These are phyloP conservation scores for Lepisosteus oculatus DNA, from an alignment of 2,113 vertebrate species.

Conservation along the genomic window DNA sequence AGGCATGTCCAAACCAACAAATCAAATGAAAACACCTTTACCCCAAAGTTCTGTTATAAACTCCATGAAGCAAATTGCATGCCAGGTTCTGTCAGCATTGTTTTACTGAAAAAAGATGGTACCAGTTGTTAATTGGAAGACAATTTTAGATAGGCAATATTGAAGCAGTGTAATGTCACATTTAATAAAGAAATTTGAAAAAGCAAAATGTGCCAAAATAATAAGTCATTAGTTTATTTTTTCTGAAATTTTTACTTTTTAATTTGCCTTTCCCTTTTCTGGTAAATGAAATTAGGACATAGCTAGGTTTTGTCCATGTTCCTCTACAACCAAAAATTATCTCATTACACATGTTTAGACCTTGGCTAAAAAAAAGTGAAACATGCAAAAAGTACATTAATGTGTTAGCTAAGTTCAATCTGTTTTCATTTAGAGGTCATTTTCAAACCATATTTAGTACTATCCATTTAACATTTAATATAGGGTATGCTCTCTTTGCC, in stretches of 20 bases:
- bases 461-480: constrained; percentile 19
- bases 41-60: no score
- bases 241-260: constrained; percentile 24
- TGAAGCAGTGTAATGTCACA: constrained; percentile 36
- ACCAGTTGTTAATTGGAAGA: no score
- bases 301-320: no score
- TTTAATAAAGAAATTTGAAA: constrained; percentile 37
- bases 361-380: constrained; percentile 15
- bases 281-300: neutral
- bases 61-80: no score
- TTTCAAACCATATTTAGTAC: constrained; percentile 18
- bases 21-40: no score
- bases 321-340: constrained; percentile 6
- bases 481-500: neutral
- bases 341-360: constrained; percentile 11
- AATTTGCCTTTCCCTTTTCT: constrained; percentile 37
- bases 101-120: no score
- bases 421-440: constrained; percentile 8
- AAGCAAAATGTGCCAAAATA: constrained; percentile 31
- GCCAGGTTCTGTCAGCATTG: no score
- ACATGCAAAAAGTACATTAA: constrained; percentile 16
- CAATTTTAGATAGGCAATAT: constrained; percentile 17
- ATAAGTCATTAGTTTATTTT: constrained; percentile 33
- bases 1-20: no score
- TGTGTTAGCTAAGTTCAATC: constrained; percentile 10